phyloP scores from a whole-genome alignment of 2,797 vertebrate species.

The Macropodus opercularis region DNA sequence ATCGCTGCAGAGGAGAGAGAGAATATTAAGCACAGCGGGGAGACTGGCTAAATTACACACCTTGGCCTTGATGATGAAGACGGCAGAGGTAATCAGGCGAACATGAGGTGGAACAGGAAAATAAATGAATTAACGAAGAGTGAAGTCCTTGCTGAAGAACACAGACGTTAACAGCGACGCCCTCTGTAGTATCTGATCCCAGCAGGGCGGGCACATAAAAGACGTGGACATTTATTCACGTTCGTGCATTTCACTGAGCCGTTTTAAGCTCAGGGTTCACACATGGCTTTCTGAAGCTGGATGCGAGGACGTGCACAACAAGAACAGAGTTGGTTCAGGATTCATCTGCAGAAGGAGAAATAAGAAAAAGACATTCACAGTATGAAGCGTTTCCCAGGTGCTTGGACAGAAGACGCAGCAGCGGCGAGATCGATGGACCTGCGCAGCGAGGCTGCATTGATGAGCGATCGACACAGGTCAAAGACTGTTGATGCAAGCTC shows the following conservation, averaged over 20 bases:
- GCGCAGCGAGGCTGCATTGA: conserved; percentile 43
- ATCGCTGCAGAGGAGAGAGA: conserved; percentile 30
- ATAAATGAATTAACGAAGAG: conserved; percentile 48
- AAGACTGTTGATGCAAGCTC: conserved; percentile 18
- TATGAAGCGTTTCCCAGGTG: conserved; percentile 19
- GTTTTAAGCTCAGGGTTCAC: conserved; percentile 7
- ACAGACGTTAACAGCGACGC: conserved; percentile 13
- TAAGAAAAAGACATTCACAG: conserved; percentile 26
- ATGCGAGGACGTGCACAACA: conserved; percentile 7
- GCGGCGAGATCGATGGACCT: conserved; percentile 36
- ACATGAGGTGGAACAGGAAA: conserved; percentile 34
- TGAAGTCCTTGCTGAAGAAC: conserved; percentile 22
- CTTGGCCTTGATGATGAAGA: conserved; percentile 54
- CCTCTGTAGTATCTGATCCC: conserved; percentile 12
- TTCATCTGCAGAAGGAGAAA: conserved; percentile 16
- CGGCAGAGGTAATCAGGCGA: conserved; percentile 12
- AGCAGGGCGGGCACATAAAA: neutral
- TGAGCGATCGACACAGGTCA: conserved; percentile 40
- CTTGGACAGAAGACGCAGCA: conserved; percentile 22
- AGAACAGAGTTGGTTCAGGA: neutral
- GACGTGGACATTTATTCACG: neutral
- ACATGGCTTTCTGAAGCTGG: neutral
- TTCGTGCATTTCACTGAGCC: neutral
- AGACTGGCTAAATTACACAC: conserved; percentile 39
- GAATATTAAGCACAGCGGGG: conserved; percentile 48